Evolutionary conservation across 2,113 vertebrate species (phyloP).

Genomic region (Daphoenositta chrysoptera): DNA sequence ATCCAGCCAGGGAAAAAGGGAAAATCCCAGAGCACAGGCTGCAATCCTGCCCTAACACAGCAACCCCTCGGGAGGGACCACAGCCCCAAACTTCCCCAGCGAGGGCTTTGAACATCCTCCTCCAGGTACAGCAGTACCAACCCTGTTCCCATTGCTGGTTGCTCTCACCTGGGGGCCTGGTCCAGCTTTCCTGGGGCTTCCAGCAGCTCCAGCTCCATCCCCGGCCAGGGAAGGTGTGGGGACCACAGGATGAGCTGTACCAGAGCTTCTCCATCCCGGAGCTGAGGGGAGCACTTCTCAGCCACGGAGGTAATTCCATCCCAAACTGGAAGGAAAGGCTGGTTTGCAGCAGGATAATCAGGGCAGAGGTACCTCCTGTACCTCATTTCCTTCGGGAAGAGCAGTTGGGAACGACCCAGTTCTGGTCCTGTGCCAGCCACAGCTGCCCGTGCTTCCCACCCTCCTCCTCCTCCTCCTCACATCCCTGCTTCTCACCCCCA

Average conservation of each 20-base stretch:
- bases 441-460: background rate
- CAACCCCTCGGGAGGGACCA: background rate
- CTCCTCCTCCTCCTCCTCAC: background rate
- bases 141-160: fast-evolving
- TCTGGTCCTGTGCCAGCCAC: background rate
- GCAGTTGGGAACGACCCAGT: fast-evolving
- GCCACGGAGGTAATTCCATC: fast-evolving
- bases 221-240: background rate
- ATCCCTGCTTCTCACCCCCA: background rate
- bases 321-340: background rate
- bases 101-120: too few relatives aligned
- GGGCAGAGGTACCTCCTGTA: fast-evolving
- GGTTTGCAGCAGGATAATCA: background rate
- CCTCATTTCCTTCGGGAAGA: background rate
- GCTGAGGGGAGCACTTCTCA: fast-evolving
- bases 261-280: fast-evolving
- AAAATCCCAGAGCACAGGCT: fast-evolving
- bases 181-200: fast-evolving
- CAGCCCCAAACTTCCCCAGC: fast-evolving
- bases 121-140: background rate
- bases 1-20: background rate
- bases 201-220: background rate
- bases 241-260: fast-evolving
- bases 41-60: fast-evolving
- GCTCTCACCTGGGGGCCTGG: background rate